These are phyloP conservation scores for Hydractinia echinata DNA, from an alignment of 30 jellyfish, hydroid and myxozoan species.

Conservation along the genomic window DNA sequence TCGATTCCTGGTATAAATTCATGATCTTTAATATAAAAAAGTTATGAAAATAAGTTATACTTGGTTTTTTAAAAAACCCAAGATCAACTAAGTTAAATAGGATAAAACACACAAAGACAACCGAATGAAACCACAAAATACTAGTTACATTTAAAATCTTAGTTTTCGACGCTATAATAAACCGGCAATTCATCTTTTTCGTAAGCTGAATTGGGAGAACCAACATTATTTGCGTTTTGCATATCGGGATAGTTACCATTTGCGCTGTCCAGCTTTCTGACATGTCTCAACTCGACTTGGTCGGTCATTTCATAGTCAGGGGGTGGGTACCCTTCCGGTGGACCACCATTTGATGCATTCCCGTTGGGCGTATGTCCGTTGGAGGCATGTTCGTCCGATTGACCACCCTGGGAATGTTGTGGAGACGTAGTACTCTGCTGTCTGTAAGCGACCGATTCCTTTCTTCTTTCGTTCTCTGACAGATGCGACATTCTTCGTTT, in stretches of 20 bases:
- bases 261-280: background rate
- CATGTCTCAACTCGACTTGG: constrained; percentile 4
- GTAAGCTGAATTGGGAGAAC: constrained; percentile 4
- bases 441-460: background rate
- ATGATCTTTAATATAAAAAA: no score
- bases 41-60: no score
- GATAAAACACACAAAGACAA: no score
- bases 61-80: no score
- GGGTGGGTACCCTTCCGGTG: background rate
- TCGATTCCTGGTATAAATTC: no score
- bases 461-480: constrained; percentile 12
- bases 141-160: no score
- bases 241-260: background rate
- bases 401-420: background rate
- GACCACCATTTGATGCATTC: no score
- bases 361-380: no score
- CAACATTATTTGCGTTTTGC: background rate
- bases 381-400: background rate
- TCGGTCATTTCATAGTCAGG: background rate
- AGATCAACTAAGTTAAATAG: no score
- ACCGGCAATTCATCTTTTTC: constrained; percentile 13
- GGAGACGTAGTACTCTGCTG: background rate
- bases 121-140: no score
- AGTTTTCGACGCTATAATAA: background rate
- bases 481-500: background rate